Percentiles rank a stretch among this genome's conserved stretches.
phyloP scores from a whole-genome alignment of 1,140 invertebrate genomes.

The Diuraphis noxia region DNA sequence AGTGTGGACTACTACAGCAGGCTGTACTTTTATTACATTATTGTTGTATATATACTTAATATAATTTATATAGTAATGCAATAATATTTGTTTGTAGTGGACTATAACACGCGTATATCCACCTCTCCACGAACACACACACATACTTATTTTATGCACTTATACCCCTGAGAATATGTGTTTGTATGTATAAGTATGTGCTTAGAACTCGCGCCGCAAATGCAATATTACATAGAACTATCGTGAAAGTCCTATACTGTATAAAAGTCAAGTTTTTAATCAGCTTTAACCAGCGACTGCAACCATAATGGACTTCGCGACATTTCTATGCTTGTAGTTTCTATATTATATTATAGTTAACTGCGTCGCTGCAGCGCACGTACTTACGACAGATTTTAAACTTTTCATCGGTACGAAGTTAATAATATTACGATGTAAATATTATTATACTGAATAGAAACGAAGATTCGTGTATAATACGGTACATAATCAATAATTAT shows the following conservation, averaged over 20 bases:
- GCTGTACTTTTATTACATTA: neutral
- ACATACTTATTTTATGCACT: neutral
- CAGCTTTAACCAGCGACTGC: neutral
- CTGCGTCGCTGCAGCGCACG: too few relatives aligned
- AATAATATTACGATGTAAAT: neutral
- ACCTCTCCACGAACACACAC: too few relatives aligned
- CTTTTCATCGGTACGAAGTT: neutral
- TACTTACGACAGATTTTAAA: neutral
- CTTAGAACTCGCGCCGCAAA: neutral
- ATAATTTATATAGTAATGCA: neutral
- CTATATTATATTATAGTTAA: too few relatives aligned
- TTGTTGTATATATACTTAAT: neutral
- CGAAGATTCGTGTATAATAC: neutral
- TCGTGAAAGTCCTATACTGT: neutral
- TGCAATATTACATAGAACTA: neutral
- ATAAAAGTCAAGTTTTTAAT: neutral
- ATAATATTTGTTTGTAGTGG: too few relatives aligned
- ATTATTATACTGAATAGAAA: too few relatives aligned
- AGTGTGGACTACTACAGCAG: too few relatives aligned
- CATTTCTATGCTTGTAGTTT: neutral
- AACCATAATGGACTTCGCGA: neutral
- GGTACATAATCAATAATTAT: neutral
- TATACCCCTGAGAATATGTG: neutral
- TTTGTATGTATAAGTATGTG: too few relatives aligned
- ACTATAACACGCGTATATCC: neutral